These are phyloP conservation scores for Apaloderma vittatum DNA, from an alignment of 2,113 vertebrate genomes.

Conservation along the genomic window DNA sequence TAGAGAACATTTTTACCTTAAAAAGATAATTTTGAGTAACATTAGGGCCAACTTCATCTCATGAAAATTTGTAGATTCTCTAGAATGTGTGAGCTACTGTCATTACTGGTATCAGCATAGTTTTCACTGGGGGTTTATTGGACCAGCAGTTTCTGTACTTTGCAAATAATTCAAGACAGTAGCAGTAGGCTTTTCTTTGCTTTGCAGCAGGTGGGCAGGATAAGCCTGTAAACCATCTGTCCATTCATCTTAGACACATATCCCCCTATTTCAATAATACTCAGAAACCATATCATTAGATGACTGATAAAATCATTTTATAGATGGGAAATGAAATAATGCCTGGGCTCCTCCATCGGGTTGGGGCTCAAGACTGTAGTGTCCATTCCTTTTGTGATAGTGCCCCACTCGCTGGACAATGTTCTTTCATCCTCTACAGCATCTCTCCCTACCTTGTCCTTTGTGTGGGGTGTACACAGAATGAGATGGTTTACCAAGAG, in stretches of 20 bases:
- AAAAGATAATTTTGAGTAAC: background rate
- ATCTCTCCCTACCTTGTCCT: background rate
- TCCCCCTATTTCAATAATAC: background rate
- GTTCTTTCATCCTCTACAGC: background rate
- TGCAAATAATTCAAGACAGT: background rate
- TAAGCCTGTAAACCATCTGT: slow-evolving; percentile 33
- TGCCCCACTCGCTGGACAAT: background rate
- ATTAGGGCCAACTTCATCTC: background rate
- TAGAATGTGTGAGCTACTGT: background rate
- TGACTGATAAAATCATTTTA: background rate
- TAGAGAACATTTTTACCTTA: background rate
- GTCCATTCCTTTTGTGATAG: background rate
- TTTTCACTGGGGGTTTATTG: background rate
- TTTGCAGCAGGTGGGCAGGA: slow-evolving; percentile 43
- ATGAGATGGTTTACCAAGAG: background rate
- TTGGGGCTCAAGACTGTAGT: background rate
- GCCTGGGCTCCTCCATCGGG: background rate
- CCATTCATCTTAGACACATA: slow-evolving; percentile 6
- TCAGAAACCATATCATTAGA: background rate
- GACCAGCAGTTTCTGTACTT: background rate
- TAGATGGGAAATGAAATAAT: background rate
- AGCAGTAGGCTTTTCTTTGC: background rate
- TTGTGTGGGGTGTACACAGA: background rate
- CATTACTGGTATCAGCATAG: background rate
- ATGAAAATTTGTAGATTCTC: background rate